Evolutionary conservation across 1,140 invertebrate species (phyloP), one percentile per base, ranked within the genome.

Genomic region (Plutomurus gul): DNA sequence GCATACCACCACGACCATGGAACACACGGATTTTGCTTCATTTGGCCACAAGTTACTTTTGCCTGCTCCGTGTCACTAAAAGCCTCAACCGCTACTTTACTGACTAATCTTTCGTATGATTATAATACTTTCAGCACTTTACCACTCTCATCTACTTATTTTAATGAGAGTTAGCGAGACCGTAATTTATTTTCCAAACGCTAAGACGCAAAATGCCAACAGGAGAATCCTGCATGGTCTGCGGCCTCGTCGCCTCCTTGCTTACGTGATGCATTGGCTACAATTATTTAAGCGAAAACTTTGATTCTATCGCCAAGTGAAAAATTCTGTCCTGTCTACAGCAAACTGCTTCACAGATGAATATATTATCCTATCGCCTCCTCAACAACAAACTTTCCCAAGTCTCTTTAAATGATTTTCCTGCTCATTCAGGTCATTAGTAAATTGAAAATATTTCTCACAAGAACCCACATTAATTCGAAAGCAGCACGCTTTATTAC

Each of bases 51-150:
- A 43, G n/a, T 13, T 43, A 43, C 2, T 65, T 65, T 36, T 27
- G 25, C 8, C 30, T 65, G 56, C 27, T n/a, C 18, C 13, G 13
- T 65, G 18, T 16, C 16, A 33, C 8, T 33, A 65, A 13, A 43
- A 2, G 39, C 2, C n/a, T n/a, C n/a, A n/a, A n/a, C n/a, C n/a
- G n/a, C n/a, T n/a, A n/a, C n/a, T 51, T 51, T 51, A 36, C 27
- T 30, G 3, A 30, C 27, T 65, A n/a, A 65, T 65, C 56, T 65
- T 13, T 36, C 10, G 25, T 33, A 4, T 5, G 3, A 60, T 65
- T 13, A 65, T 65, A 65, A 65, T 65, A 65, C 27, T 65, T 65
- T 65, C n/a, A 43, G 30, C 30, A 65, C 56, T 65, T 33, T 33
- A 13, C 39, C 39, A 43, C 39, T 43, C 39, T 43, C 39, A 10